phyloP scores from a whole-genome alignment of 1,140 invertebrate genomes.

The Drosophila suzukii region DNA sequence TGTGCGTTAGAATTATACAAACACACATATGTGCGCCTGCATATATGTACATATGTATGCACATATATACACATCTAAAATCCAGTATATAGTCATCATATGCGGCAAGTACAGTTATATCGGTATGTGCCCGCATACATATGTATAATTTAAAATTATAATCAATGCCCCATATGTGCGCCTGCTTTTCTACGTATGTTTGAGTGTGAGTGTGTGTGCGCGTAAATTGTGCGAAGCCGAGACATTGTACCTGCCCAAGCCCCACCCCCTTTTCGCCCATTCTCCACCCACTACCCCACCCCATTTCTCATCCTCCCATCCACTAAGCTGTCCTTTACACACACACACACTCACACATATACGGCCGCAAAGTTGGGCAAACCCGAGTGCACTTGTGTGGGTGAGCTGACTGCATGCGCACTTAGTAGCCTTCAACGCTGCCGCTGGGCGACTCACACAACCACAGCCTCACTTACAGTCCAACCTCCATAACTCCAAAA shows the following conservation, averaged over 20 bases:
- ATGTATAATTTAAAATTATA: conserved; percentile 81
- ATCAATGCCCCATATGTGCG: conserved; percentile 67
- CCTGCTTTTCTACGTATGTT: conserved; percentile 44
- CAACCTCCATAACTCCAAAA: not conserved
- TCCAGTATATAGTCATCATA: conserved; percentile 32
- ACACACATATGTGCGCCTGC: conserved; percentile 16
- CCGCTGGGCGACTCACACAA: conserved; percentile 53
- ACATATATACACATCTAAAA: conserved; percentile 20
- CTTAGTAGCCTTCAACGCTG: conserved; percentile 79
- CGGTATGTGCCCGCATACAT: conserved; percentile 31
- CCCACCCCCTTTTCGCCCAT: not conserved
- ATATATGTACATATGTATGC: conserved; percentile 21
- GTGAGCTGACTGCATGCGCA: conserved; percentile 75
- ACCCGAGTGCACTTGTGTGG: conserved; percentile 63
- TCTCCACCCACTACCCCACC: not conserved
- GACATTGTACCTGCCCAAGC: conserved; percentile 68
- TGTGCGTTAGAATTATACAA: conserved; percentile 36
- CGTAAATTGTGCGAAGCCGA: conserved; percentile 72
- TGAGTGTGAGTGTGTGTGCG: conserved; percentile 42
- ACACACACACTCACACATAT: conserved; percentile 16
- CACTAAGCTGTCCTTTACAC: conserved; percentile 66
- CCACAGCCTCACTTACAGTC: conserved; percentile 16
- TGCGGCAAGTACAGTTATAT: conserved; percentile 55
- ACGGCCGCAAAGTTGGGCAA: conserved; percentile 51
- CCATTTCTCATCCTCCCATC: conserved; percentile 3